phyloP scores from a whole-genome alignment of 2,888 invertebrate species.

The Notodonta dromedarius region DNA sequence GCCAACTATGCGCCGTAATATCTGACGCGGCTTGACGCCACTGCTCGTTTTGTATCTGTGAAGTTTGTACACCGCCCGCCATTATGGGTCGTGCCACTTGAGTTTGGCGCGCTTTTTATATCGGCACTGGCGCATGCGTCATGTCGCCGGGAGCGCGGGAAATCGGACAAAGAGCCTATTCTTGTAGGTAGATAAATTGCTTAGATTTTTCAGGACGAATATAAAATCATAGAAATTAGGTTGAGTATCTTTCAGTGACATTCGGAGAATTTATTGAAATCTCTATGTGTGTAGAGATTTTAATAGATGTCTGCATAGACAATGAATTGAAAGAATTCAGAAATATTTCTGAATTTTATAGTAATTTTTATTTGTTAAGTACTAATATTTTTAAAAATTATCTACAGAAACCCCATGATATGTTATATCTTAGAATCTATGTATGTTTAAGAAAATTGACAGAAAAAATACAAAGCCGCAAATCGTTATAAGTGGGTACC shows the following conservation, averaged over 20 bases:
- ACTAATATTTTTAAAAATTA: too few species aligned
- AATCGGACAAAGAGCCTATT: slow-evolving; percentile 11
- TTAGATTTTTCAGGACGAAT: background rate
- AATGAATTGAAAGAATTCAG: too few species aligned
- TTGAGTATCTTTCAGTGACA: background rate
- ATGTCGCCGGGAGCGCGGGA: slow-evolving; percentile 9
- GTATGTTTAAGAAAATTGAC: too few species aligned
- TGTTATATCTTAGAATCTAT: too few species aligned
- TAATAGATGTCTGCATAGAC: too few species aligned
- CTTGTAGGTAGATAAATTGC: slow-evolving; percentile 4
- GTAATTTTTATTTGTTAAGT: too few species aligned
- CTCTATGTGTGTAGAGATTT: too few species aligned
- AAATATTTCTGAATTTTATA: too few species aligned
- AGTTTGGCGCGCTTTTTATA: slow-evolving; percentile 58
- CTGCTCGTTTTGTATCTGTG: slow-evolving; percentile 52
- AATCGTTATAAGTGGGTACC: too few species aligned
- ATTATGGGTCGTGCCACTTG: slow-evolving; percentile 67
- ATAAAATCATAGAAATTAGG: background rate
- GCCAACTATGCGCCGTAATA: slow-evolving; percentile 78
- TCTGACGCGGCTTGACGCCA: slow-evolving; percentile 70
- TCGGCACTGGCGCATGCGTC: slow-evolving; percentile 28
- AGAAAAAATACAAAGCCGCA: too few species aligned
- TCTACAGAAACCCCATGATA: too few species aligned
- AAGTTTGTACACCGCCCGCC: slow-evolving; percentile 52
- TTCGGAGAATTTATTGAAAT: too few species aligned